Evolutionary conservation across 2,888 invertebrate genomes (phyloP).

Genomic region (Platycheirus albimanus): DNA sequence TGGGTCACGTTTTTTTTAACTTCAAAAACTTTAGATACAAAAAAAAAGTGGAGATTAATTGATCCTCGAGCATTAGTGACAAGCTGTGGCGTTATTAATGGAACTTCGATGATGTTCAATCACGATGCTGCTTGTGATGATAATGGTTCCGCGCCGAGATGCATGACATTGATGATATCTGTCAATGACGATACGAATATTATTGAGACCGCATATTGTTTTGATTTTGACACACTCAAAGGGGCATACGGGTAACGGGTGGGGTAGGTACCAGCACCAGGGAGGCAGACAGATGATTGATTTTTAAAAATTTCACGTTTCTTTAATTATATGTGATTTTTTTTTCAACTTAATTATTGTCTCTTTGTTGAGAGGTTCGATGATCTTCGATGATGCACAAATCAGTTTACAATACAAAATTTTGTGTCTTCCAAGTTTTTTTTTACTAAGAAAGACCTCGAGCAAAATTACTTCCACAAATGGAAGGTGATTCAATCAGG

Average conservation of each 20-base stretch:
- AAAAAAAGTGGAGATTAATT: constrained; percentile 64
- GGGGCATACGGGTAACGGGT: neutral
- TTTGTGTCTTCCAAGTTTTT: too few relatives aligned
- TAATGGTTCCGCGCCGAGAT: constrained; percentile 59
- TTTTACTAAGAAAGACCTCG: constrained; percentile 4
- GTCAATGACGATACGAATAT: constrained; percentile 60
- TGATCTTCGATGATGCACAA: constrained; percentile 58
- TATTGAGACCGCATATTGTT: constrained; percentile 63
- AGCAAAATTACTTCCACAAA: neutral
- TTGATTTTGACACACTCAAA: neutral
- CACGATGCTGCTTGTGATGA: constrained; percentile 49
- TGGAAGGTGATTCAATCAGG: neutral
- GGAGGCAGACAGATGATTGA: constrained; percentile 70
- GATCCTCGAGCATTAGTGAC: constrained; percentile 58
- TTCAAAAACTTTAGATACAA: constrained; percentile 1
- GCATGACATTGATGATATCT: constrained; percentile 72
- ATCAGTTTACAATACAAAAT: too few relatives aligned
- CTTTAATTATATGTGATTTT: constrained; percentile 61
- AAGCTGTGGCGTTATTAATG: constrained; percentile 71
- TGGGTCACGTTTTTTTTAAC: constrained; percentile 29
- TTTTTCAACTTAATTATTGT: constrained; percentile 62
- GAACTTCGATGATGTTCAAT: constrained; percentile 61
- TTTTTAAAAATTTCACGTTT: constrained; percentile 49
- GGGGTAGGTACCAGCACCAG: too few relatives aligned
- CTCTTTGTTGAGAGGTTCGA: constrained; percentile 67